Base-by-base conservation (phyloP, 2,888 invertebrate genomes). In the Notocelia uddmanniana region DNA sequence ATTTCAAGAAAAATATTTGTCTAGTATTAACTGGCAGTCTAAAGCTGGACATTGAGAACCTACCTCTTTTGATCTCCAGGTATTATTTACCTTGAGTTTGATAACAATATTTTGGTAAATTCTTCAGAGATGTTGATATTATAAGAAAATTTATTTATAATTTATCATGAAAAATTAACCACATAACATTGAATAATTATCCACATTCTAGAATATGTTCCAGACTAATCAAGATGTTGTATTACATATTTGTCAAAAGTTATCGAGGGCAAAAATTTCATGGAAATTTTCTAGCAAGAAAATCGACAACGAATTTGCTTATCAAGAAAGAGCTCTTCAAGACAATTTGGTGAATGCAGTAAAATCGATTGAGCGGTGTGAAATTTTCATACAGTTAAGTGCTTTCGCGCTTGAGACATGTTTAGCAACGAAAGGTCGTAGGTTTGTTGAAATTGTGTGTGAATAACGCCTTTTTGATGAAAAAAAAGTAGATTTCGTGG, bases 291-390 rank as follows among this genome's bases (percentile, higher is more conserved):
- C 41, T 3, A 48, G 26, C 41, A 3, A 48, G 26, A 62, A 62
- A 57, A 67, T 67, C 52, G 45, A 21, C 0, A 11, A 41, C 34
- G 34, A 59, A 73, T 31, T 68, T 26, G 41, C 62, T 50, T 54
- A 73, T 48, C 71, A 37, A 41, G 68, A 41, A 21, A 54, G 52
- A 62, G 3, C 64, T 64, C 64, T 21, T 77, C 63, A 75, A 80
- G 76, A 83, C 86, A 86, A 86, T 88, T 90, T 87, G 80, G 81
- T 79, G 83, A 89, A 86, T 88, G 89, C 86, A 88, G 84, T 82
- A 89, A 64, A 89, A 89, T 89, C 86, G 87, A 89, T 86, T 83
- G 89, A 88, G 83, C 80, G 78, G 77, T 73, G 81, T 87, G 86
- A 89, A 91, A 91, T 89, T 89, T 91, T 90, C 90, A 89, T 88